phyloP scores from a whole-genome alignment of 2,888 invertebrate genomes.

The Acrocyrtus sp. region DNA sequence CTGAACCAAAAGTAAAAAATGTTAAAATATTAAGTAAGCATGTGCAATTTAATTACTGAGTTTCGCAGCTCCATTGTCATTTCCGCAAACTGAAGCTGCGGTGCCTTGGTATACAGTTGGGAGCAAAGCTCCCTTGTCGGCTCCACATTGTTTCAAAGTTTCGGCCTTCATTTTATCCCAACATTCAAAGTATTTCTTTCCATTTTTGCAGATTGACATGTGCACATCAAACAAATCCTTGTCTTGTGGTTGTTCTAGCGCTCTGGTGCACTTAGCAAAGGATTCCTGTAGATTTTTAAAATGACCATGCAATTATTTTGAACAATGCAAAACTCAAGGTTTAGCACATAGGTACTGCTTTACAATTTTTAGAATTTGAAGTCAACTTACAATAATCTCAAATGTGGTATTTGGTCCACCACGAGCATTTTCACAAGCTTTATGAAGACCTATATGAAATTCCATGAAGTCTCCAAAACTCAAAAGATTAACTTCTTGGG shows the following conservation, averaged over 20 bases:
- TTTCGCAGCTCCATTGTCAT: constrained; percentile 22
- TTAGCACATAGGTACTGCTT: too few relatives aligned
- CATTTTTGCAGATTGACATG: constrained; percentile 7
- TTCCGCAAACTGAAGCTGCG: constrained; percentile 21
- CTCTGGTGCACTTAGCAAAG: constrained; percentile 9
- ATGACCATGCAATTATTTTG: too few relatives aligned
- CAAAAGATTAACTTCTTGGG: background rate
- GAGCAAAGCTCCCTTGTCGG: constrained; percentile 3
- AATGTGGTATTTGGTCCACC: constrained; percentile 8
- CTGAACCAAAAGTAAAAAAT: background rate
- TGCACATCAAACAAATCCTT: constrained; percentile 4
- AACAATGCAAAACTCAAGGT: too few relatives aligned
- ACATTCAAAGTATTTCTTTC: constrained; percentile 17
- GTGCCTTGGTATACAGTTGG: constrained; percentile 20
- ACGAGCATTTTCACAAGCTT: constrained; percentile 12
- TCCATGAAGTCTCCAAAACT: constrained; percentile 38
- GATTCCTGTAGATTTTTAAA: background rate
- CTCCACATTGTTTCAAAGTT: constrained; percentile 15
- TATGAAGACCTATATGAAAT: constrained; percentile 18
- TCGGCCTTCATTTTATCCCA: constrained; percentile 21
- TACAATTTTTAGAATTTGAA: background rate
- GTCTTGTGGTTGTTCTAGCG: background rate
- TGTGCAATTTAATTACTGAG: background rate
- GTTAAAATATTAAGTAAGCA: background rate
- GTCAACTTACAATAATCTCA: constrained; percentile 19